Evolutionary conservation across 2,888 invertebrate genomes (phyloP).

Genomic region (Dasysyrphus albostriatus): DNA sequence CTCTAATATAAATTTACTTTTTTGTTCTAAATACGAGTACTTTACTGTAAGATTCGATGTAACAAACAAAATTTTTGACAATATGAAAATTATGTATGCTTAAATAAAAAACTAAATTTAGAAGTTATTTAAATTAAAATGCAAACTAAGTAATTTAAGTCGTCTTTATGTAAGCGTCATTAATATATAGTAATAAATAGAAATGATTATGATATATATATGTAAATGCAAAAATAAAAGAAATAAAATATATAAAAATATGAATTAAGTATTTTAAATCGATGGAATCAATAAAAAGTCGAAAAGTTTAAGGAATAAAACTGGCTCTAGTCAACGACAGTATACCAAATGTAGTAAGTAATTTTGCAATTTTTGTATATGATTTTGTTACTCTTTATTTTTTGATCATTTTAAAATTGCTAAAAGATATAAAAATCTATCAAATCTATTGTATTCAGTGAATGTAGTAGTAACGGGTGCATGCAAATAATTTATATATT

Average conservation of each 20-base stretch:
- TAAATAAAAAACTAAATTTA: not conserved
- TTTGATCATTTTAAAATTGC: no score
- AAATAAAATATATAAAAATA: not conserved
- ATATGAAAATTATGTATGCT: slow-evolving; percentile 2
- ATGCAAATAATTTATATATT: no score
- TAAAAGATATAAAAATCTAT: no score
- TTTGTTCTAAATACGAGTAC: not conserved
- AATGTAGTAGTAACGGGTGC: no score
- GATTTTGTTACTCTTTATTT: no score
- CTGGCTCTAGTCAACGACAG: no score
- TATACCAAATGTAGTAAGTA: no score
- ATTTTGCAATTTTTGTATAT: no score
- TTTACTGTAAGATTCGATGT: not conserved
- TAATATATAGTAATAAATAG: not conserved
- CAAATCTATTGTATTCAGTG: no score
- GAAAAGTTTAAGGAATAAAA: no score
- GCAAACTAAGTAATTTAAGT: not conserved
- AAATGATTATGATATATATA: not conserved
- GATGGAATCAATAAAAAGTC: no score
- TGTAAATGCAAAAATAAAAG: not conserved
- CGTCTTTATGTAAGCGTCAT: not conserved
- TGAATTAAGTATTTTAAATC: no score
- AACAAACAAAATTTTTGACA: slow-evolving; percentile 6
- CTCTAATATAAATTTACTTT: not conserved
- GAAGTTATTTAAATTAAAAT: not conserved